Evolutionary conservation across 2,113 vertebrate species (phyloP), one percentile per base, ranked within the genome.

Genomic region (Scytalopus superciliaris): DNA sequence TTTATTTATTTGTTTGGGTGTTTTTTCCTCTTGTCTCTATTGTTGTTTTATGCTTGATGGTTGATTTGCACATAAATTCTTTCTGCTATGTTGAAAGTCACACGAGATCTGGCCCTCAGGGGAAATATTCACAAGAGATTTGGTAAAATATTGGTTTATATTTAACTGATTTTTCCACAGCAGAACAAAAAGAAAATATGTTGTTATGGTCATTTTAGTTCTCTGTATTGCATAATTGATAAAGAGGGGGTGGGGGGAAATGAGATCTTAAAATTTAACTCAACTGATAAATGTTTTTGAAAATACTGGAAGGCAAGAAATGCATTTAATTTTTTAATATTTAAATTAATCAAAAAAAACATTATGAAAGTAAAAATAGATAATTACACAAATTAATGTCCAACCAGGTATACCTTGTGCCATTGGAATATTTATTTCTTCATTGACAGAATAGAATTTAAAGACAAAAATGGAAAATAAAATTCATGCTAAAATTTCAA

Each of bases 21-120:
- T 17, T 49, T 12, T 74, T 57, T 35, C 64, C 63, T 6, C 52
- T 13, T 56, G 0, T 50, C 83, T 84, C 55, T 69, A 27, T 79
- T 94, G 68, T 80, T 72, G 27, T 74, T 94, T 96, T 95, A 50
- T 95, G 93, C 86, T 92, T 95, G 94, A 92, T 76, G 85, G 85
- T 85, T 94, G 95, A 96, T 96, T 94, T 93, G 66, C 91, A 78
- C 73, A 95, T 93, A 93, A 97, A 95, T 96, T 96, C 83, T 40
- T 96, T 97, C 94, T 95, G 96, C 93, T 94, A 8, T 90, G 80
- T 89, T 97, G 95, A 93, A 94, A 96, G 77, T 94, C 91, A 91
- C 69, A 87, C n/a, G 1, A 66, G 89, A 94, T 84, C 77, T 1
- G 57, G 13, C 74, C 96, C 93, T 91, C 44, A 89, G 91, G 93